Base-by-base conservation (phyloP, 1,140 invertebrate genomes). In the Drosophila insularis region DNA sequence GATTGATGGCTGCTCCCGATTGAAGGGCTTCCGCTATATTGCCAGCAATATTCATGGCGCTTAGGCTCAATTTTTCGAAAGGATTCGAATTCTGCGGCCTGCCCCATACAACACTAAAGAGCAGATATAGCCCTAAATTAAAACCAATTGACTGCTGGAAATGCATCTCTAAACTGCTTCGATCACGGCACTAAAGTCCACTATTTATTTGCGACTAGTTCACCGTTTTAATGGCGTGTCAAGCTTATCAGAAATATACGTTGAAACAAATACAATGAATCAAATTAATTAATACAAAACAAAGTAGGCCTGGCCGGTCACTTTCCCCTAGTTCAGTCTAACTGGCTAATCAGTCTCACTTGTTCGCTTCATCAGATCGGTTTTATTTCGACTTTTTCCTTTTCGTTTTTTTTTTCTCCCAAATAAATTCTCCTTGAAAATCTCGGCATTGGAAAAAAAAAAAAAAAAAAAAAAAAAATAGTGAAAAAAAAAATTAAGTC, bases 11-110 rank as follows among this genome's bases (percentile, higher is more conserved):
- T 0, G 59, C 74, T 3, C 89, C 90, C 13, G 77, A 72, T 37
- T 84, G 77, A 4, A 90, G 19, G 0, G 50, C 66, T 19, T 75
- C 68, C 1, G 80, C 75, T 1, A 86, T 43, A 6, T 68, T 68
- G 2, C 53, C 65, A n/a, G 76, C 76, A 61, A 84, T 46, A 35
- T 4, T 69, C 39, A 91, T 62, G 5, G 77, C 85, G 14, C 76
- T 59, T 7, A 71, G 10, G 0, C 74, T 69, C 6, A 84, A n/a
- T 11, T 73, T 60, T 10, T 89, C 89, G 3, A 90, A 37, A 2
- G 82, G 78, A 61, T 72, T 74, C 4, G 82, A 75, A 61, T 72
- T 74, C 6, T 21, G 37, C 1, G 14, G 67, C 46, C 31, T 5
- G 11, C 59, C 23, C 31, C 32, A 50, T 27, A 35, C 37, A 43